Conservation (phyloP, 2,888 invertebrate species). For the Eupeodes latifasciatus region DNA sequence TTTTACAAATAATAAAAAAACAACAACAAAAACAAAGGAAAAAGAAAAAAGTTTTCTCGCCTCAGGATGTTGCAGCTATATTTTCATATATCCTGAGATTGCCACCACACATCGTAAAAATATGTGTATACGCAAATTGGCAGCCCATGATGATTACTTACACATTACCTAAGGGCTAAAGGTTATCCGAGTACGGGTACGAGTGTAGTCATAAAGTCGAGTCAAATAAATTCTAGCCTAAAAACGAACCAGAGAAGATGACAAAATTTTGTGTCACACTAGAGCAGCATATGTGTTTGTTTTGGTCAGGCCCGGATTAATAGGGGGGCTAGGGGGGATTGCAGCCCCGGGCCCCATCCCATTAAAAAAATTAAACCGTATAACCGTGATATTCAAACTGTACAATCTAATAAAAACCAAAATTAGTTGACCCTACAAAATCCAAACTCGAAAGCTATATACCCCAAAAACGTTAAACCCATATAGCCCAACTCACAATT, state of each 20-base stretch:
- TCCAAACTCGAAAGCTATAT: no score
- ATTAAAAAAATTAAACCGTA: no score
- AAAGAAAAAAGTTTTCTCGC: constrained; percentile 61
- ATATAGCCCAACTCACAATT: no score
- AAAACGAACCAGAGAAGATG: constrained; percentile 7
- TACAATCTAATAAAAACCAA: no score
- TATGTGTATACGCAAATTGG: constrained; percentile 68
- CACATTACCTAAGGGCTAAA: constrained; percentile 57
- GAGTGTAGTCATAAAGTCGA: background rate
- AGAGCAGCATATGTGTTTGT: constrained; percentile 63
- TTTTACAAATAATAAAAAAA: constrained; percentile 40
- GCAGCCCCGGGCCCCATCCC: no score
- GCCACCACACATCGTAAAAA: constrained; percentile 44
- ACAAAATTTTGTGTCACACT: constrained; percentile 36
- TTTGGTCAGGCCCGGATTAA: no score
- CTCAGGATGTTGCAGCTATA: constrained; percentile 40
- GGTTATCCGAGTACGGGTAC: constrained; percentile 26
- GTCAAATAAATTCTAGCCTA: background rate
- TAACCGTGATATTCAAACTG: no score
- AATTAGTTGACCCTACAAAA: no score
- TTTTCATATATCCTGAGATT: constrained; percentile 54
- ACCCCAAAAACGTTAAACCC: no score
- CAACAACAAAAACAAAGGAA: constrained; percentile 19
- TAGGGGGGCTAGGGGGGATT: no score
- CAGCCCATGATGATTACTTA: constrained; percentile 69